Conservation (phyloP, 2,888 invertebrate genomes). For the Eupithecia pulchellata region DNA sequence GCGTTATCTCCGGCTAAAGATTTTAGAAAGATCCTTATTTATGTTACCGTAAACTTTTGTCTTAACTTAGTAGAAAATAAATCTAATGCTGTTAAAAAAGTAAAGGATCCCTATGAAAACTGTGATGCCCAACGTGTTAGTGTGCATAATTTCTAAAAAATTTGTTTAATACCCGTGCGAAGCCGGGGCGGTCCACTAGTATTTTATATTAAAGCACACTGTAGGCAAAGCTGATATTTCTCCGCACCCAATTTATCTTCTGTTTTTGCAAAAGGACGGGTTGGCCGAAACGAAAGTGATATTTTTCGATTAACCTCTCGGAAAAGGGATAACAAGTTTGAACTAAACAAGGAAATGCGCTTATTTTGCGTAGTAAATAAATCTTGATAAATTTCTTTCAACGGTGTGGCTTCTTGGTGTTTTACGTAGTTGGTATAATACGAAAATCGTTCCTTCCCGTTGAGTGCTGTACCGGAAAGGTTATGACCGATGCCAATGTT, state of each 20-base stretch:
- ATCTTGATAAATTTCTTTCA: not conserved
- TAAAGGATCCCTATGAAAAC: too few relatives aligned
- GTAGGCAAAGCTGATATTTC: not conserved
- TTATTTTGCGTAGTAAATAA: not conserved
- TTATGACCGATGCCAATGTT: constrained; percentile 1
- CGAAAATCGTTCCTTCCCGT: not conserved
- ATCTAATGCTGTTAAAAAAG: too few relatives aligned
- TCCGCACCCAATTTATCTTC: not conserved
- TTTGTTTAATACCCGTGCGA: too few relatives aligned
- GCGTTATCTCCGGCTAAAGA: not conserved
- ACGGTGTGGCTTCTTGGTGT: not conserved
- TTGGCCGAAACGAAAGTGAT: not conserved
- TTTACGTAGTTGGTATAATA: not conserved
- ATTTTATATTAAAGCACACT: not conserved
- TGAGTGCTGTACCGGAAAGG: not conserved
- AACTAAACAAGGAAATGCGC: not conserved
- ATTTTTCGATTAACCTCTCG: constrained; percentile 6
- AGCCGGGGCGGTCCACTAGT: too few relatives aligned
- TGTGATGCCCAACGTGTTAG: too few relatives aligned
- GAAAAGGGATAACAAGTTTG: not conserved
- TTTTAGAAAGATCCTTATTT: not conserved
- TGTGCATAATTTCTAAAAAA: too few relatives aligned
- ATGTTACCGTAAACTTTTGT: not conserved
- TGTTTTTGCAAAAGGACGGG: not conserved
- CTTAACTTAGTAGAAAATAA: too few relatives aligned